phyloP scores from a whole-genome alignment of 2,888 invertebrate genomes.

The Idaea biselata region DNA sequence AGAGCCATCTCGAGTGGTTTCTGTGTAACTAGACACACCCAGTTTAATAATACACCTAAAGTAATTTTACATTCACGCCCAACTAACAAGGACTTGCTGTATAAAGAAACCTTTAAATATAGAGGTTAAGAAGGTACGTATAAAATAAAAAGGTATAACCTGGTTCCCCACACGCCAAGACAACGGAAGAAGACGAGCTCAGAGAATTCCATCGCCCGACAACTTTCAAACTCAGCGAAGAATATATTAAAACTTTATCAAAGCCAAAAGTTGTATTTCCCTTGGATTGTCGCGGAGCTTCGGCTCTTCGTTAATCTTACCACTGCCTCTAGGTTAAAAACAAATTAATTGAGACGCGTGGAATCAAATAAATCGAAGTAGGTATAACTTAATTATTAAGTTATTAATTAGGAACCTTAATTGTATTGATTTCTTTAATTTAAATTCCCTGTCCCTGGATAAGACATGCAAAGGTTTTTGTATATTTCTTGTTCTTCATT shows the following conservation, averaged over 20 bases:
- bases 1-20: not conserved
- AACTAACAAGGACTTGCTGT: not conserved
- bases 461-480: not conserved
- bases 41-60: not conserved
- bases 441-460: not conserved
- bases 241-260: slow-evolving; percentile 81
- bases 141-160: not conserved
- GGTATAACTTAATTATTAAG: not conserved
- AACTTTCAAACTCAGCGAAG: slow-evolving; percentile 70
- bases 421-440: slow-evolving; percentile 1
- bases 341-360: slow-evolving; percentile 41
- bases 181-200: slow-evolving; percentile 25
- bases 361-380: slow-evolving; percentile 28
- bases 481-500: not conserved
- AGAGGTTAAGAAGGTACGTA: no score
- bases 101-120: not conserved
- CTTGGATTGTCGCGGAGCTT: slow-evolving; percentile 27
- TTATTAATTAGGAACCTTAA: not conserved
- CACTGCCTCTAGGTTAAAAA: slow-evolving; percentile 39
- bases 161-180: slow-evolving; percentile 1
- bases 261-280: slow-evolving; percentile 75
- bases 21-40: not conserved
- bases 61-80: not conserved
- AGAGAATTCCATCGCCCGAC: slow-evolving; percentile 56
- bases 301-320: slow-evolving; percentile 23